Evolutionary conservation across 2,888 invertebrate genomes (phyloP), one percentile per base, ranked within the genome.

Genomic region (Phytoseiulus persimilis): DNA sequence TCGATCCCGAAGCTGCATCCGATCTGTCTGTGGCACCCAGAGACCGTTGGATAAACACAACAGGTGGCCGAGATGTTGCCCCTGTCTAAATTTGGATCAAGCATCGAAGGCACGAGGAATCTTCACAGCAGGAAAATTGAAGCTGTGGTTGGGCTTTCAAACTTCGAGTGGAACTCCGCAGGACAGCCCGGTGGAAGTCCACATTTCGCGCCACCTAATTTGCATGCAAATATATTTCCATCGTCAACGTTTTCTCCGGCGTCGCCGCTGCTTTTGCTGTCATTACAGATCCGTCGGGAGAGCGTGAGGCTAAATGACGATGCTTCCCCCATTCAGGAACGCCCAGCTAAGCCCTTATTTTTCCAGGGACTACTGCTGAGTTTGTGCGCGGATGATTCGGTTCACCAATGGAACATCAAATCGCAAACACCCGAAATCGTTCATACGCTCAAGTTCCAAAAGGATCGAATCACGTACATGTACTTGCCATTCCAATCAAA

Each of bases 351-450:
- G 18, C 5, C 23, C 18, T 65, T 2, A 23, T 28, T 2, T 23
- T 90, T 91, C 65, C 90, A 94, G 94, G 99, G 99, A 90, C 97
- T 97, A 90, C 94, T 99, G 91, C 95, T 99, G 92, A 97, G 98
- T 90, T 96, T 97, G 92, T 98, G 98, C 91, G 96, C 97, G 23
- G 99, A 99, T 94, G 98, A 99, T 94, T 96, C 96, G 92, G 94
- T 99, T 90, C 98, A 99, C 94, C 95, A 99, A 92, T 99, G 99
- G 99, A 98, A 96, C 94, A 96, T 98, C 94, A 94, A 97, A 92
- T 96, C 98, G 91, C 97, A 97, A 94, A 95, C 95, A 91, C 97
- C 98, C 90, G 97, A 97, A 94, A 95, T 99, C 92, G 96, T 98
- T 91, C 98, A 99, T 94, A 96, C 97, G 92, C 95, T 99, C 93